Evolutionary conservation across 2,113 vertebrate genomes (phyloP), one percentile per base, ranked within the genome.

Genomic region (Serilophus lunatus): DNA sequence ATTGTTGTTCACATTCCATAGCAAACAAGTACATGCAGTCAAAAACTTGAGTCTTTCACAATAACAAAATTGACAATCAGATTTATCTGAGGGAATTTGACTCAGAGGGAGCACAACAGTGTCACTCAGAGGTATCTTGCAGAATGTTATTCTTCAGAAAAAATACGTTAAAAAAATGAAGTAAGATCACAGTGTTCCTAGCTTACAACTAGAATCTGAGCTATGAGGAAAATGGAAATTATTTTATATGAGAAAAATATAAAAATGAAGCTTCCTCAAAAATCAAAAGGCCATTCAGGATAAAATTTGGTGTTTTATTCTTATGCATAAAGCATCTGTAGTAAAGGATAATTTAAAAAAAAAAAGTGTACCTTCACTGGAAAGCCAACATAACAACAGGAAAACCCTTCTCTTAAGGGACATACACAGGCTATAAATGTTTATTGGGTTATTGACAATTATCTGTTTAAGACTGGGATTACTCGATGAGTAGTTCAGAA

Each of bases 391-490:
- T 31, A 88, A 18, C 29, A 95, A 80, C 44, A 93, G 72, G 82
- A 94, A 88, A 81, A 4, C 28, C 19, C 42, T 94, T 90, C 40
- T 94, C 82, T 68, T 40, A 86, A 84, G 88, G 69, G 88, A 23
- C n/a, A 83, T 45, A 50, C 31, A 40, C 36, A 86, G 72, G 29
- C 72, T 86, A 53, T 92, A 94, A 92, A 92, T 61, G 85, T 86
- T 90, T 88, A 84, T 84, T 91, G 56, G 68, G 51, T 82, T 96
- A 90, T 68, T 93, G 90, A 92, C 86, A 89, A 88, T 86, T 97
- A 88, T 89, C 75, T 95, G 82, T 81, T 92, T 88, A 90, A 92
- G 54, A 68, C 66, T 86, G 92, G 84, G 81, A 95, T 90, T 93
- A 47, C 40, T 72, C 4, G 0, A 87, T 51, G 77, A 78, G 91